Evolutionary conservation across 2,888 invertebrate species (phyloP).

Genomic region (Andrena camellia): DNA sequence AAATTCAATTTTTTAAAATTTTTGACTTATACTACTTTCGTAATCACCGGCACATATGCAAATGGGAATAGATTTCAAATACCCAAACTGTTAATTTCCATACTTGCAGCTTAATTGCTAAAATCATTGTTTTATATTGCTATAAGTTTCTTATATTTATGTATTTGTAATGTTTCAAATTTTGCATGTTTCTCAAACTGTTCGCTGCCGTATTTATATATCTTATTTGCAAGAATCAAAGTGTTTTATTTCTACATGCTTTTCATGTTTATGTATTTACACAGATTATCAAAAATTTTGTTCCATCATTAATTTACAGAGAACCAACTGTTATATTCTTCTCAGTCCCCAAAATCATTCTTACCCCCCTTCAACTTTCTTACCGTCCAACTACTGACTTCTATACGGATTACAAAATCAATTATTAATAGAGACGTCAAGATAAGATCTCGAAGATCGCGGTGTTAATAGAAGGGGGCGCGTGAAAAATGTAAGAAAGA

Average conservation of each 20-base stretch:
- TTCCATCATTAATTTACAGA: no score
- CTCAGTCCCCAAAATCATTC: not conserved
- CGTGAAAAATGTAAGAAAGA: constrained; percentile 32
- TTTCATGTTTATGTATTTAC: not conserved
- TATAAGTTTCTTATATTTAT: no score
- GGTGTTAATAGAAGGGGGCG: constrained; percentile 4
- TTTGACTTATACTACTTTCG: no score
- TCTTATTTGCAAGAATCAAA: not conserved
- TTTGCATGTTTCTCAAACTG: no score
- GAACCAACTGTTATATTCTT: no score
- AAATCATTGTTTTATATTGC: no score
- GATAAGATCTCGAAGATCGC: constrained; percentile 41
- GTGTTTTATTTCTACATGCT: not conserved
- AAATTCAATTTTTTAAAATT: no score
- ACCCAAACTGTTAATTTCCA: no score
- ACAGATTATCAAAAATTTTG: not conserved
- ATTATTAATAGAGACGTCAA: constrained; percentile 47
- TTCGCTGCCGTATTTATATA: not conserved
- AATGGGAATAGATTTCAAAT: no score
- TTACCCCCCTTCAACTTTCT: not conserved
- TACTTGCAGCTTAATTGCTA: no score
- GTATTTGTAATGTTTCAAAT: no score
- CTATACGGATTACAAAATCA: constrained; percentile 20
- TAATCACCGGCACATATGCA: no score
- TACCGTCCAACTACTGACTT: not conserved